These are phyloP conservation scores for Crocodylus rhombifer DNA, from an alignment of 2,797 vertebrate species.

Conservation along the genomic window DNA sequence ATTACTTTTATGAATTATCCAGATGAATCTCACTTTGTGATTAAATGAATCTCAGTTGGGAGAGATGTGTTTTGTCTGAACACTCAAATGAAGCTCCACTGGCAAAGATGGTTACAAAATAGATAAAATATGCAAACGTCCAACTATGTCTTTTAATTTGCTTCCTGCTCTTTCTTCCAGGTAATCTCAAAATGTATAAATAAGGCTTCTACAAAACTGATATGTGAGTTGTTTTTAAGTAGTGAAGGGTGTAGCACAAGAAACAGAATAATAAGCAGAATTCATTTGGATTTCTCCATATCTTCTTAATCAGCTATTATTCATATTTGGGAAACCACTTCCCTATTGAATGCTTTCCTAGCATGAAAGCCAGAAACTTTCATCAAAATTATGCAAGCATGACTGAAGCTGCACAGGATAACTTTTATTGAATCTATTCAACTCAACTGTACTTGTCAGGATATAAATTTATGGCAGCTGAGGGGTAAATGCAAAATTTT, in stretches of 20 bases:
- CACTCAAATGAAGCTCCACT: neutral
- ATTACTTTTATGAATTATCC: neutral
- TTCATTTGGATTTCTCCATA: slow-evolving; percentile 20
- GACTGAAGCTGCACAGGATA: slow-evolving; percentile 39
- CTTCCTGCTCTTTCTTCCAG: slow-evolving; percentile 22
- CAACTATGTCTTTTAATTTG: neutral
- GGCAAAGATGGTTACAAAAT: neutral
- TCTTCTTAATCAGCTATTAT: slow-evolving; percentile 50
- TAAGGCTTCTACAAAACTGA: neutral
- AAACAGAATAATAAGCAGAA: slow-evolving; percentile 30
- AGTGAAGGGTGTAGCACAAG: neutral
- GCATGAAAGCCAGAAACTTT: slow-evolving; percentile 47
- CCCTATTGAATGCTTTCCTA: slow-evolving; percentile 34
- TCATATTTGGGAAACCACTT: slow-evolving; percentile 54
- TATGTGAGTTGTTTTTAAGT: neutral
- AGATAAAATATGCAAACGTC: neutral
- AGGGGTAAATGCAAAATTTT: neutral
- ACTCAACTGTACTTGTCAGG: neutral
- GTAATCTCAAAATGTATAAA: neutral
- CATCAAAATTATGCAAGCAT: slow-evolving; percentile 49
- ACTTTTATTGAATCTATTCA: slow-evolving; percentile 30
- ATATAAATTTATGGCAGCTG: slow-evolving; percentile 12
- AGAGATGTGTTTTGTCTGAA: neutral
- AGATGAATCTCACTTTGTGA: neutral
- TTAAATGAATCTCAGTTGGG: neutral